phyloP scores from a whole-genome alignment of 2,113 vertebrate genomes.

The Sylvicapra grimmia region DNA sequence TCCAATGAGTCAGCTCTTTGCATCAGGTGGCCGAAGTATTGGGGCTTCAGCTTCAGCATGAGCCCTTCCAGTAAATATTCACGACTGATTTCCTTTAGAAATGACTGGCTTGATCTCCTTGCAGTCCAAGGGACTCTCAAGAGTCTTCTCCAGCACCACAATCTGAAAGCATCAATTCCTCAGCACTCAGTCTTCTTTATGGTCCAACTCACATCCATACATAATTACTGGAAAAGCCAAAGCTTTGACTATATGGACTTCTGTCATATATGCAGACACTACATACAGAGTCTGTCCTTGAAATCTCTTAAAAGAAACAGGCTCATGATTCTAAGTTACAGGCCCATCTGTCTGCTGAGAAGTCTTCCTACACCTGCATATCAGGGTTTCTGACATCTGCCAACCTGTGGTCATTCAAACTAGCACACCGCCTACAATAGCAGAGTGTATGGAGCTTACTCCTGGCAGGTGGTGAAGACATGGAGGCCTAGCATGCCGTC shows the following conservation, averaged over 20 bases:
- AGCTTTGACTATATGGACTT: neutral
- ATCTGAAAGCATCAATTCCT: neutral
- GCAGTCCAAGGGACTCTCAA: neutral
- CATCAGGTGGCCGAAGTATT: neutral
- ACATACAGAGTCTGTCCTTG: neutral
- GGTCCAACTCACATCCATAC: neutral
- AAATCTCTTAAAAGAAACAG: neutral
- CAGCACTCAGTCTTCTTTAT: accelerated
- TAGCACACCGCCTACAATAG: neutral
- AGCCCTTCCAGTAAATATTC: neutral
- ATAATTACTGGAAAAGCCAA: neutral
- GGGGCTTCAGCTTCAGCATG: neutral
- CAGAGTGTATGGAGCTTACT: neutral
- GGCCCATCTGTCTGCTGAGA: neutral
- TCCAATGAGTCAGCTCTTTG: neutral
- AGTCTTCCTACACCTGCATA: neutral
- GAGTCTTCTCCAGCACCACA: neutral
- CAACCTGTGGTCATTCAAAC: neutral
- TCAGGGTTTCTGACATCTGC: neutral
- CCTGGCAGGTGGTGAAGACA: neutral
- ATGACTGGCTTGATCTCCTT: neutral
- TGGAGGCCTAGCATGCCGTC: neutral
- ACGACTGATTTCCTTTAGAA: neutral
- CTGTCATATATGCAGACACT: neutral
- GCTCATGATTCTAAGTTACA: neutral